Percentiles rank a stretch among this genome's conserved stretches.
Evolutionary conservation across 64 coral and sea anemone genomes (phyloP).

Genomic region (Acropora tenuis): DNA sequence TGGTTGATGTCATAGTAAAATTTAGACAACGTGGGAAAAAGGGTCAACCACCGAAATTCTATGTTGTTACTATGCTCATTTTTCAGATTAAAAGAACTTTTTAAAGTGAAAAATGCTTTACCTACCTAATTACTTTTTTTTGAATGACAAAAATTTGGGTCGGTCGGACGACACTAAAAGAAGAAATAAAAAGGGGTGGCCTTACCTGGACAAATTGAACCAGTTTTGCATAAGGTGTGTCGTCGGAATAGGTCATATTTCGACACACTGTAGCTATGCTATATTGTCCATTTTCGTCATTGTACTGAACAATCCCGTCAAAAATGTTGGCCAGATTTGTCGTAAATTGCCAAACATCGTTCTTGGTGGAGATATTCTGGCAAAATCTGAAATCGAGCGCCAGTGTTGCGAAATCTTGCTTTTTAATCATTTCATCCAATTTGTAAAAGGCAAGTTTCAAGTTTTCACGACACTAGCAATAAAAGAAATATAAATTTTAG

Average conservation of each 20-base stretch:
- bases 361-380: slow-evolving; percentile 59
- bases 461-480: slow-evolving; percentile 63
- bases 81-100: too few species aligned
- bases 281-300: slow-evolving; percentile 25
- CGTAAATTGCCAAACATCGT: slow-evolving; percentile 72
- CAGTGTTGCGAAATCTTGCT: slow-evolving; percentile 48
- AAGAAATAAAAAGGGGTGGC: background rate
- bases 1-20: too few species aligned
- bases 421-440: slow-evolving; percentile 63
- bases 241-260: slow-evolving; percentile 33
- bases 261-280: slow-evolving; percentile 58
- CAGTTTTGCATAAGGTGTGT: slow-evolving; percentile 71
- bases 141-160: too few species aligned
- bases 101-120: too few species aligned
- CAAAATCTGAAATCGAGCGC: slow-evolving; percentile 73
- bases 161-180: too few species aligned
- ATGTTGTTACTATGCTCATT: too few species aligned
- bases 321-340: slow-evolving; percentile 46
- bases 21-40: too few species aligned
- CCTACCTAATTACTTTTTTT: too few species aligned
- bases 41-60: too few species aligned
- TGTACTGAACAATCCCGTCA: slow-evolving; percentile 79
- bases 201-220: slow-evolving; percentile 51
- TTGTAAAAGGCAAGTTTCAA: slow-evolving; percentile 68
- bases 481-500: background rate